These are phyloP conservation scores for Podiceps cristatus DNA, from an alignment of 2,113 vertebrate species.

Conservation along the genomic window DNA sequence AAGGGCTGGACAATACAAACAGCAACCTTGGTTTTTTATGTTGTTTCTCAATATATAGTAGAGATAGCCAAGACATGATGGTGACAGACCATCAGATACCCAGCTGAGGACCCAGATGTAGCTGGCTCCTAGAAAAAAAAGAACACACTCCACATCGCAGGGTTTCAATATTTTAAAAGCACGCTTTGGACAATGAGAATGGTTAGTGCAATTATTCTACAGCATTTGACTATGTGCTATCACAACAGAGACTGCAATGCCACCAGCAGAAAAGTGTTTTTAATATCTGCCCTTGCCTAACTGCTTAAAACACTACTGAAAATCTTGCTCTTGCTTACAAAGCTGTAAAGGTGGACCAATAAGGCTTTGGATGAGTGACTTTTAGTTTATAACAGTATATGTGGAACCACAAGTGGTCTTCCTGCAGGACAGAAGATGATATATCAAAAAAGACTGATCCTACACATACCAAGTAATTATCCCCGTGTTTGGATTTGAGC, in stretches of 20 bases:
- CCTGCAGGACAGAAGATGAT: not conserved
- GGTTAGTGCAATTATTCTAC: not conserved
- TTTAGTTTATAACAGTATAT: not conserved
- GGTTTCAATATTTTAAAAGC: not conserved
- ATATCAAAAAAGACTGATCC: not conserved
- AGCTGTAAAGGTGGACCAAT: not conserved
- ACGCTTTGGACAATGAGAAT: not conserved
- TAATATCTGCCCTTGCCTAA: not conserved
- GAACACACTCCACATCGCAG: not conserved
- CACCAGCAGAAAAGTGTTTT: not conserved
- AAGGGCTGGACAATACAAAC: not conserved
- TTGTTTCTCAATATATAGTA: not conserved
- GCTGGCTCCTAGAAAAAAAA: not conserved
- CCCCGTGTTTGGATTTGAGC: constrained; percentile 95
- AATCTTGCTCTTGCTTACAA: not conserved
- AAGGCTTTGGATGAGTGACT: not conserved
- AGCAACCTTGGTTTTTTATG: not conserved
- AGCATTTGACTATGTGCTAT: not conserved
- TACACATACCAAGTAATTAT: constrained; percentile 93
- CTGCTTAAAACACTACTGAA: not conserved
- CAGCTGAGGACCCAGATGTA: not conserved
- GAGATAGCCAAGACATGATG: not conserved
- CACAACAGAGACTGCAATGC: not conserved
- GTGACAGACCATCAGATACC: not conserved
- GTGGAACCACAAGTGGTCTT: not conserved